Evolutionary conservation across 2,888 invertebrate genomes (phyloP).

Genomic region (Lasioglossum malachurum): DNA sequence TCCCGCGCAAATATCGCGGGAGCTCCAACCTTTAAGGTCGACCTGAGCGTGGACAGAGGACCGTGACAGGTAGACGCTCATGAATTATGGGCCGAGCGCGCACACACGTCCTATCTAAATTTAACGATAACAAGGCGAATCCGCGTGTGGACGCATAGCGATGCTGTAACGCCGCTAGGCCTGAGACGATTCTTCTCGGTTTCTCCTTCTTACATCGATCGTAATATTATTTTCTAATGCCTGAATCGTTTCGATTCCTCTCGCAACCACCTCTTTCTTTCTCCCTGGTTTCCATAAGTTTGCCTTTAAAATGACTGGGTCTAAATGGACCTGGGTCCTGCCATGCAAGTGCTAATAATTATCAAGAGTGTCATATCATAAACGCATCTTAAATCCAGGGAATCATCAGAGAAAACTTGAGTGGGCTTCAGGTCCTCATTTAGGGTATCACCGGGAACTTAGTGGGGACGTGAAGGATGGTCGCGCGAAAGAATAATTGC

Average conservation of each 20-base stretch:
- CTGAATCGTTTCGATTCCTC: neutral
- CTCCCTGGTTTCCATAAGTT: neutral
- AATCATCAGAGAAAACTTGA: too few relatives aligned
- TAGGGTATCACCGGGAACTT: neutral
- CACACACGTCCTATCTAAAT: constrained; percentile 33
- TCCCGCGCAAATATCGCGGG: constrained; percentile 36
- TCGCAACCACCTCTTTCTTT: neutral
- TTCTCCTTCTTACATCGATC: too few relatives aligned
- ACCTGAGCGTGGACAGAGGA: constrained; percentile 38
- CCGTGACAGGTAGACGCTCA: constrained; percentile 45
- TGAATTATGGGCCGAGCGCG: constrained; percentile 34
- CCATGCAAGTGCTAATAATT: too few relatives aligned
- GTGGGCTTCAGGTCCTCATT: neutral
- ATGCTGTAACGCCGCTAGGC: constrained; percentile 1
- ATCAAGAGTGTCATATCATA: too few relatives aligned
- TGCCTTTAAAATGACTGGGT: too few relatives aligned
- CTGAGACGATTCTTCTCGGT: neutral
- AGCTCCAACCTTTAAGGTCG: constrained; percentile 42
- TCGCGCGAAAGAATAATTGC: neutral
- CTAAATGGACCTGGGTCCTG: too few relatives aligned
- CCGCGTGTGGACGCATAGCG: constrained; percentile 9
- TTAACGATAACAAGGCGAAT: constrained; percentile 38
- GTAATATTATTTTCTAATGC: too few relatives aligned
- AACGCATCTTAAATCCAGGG: too few relatives aligned
- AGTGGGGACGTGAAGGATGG: neutral